phyloP scores from a whole-genome alignment of 2,888 invertebrate genomes.

The Cryptus viduatorius region DNA sequence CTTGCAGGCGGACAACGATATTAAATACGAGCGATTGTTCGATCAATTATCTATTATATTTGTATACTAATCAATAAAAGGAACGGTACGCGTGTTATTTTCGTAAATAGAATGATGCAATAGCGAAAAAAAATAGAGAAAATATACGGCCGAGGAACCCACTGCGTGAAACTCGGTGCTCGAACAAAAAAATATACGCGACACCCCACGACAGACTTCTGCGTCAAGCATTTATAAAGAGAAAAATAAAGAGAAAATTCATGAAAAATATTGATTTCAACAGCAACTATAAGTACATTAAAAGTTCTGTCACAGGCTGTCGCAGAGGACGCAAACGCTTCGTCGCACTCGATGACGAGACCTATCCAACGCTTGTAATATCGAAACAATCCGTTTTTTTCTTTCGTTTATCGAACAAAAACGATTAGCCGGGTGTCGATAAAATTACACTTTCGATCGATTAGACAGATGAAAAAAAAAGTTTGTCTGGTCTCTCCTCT shows the following conservation, averaged over 20 bases:
- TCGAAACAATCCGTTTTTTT: slow-evolving; percentile 31
- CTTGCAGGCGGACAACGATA: slow-evolving; percentile 15
- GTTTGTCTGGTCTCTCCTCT: slow-evolving; percentile 1
- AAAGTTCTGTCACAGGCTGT: slow-evolving; percentile 63
- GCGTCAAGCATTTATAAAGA: slow-evolving; percentile 54
- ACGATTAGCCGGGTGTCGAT: slow-evolving; percentile 1
- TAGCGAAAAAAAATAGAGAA: neutral
- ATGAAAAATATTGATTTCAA: slow-evolving; percentile 43
- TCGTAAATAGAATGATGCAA: slow-evolving; percentile 8
- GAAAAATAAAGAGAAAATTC: slow-evolving; percentile 32
- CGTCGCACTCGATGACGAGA: slow-evolving; percentile 7
- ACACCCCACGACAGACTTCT: slow-evolving; percentile 54
- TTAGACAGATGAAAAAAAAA: slow-evolving; percentile 1
- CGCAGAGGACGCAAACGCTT: slow-evolving; percentile 7
- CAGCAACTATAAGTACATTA: slow-evolving; percentile 69
- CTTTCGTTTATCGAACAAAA: slow-evolving; percentile 9
- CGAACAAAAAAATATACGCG: slow-evolving; percentile 27
- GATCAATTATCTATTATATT: slow-evolving; percentile 48
- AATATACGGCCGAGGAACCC: slow-evolving; percentile 35
- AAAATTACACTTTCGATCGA: neutral
- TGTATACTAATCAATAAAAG: slow-evolving; percentile 32
- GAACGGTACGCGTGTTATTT: slow-evolving; percentile 26
- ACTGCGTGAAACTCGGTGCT: slow-evolving; percentile 40
- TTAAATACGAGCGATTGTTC: slow-evolving; percentile 59
- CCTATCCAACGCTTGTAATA: neutral